Conservation (phyloP, 2,113 vertebrate species). For the Nycticryphes semicollaris region DNA sequence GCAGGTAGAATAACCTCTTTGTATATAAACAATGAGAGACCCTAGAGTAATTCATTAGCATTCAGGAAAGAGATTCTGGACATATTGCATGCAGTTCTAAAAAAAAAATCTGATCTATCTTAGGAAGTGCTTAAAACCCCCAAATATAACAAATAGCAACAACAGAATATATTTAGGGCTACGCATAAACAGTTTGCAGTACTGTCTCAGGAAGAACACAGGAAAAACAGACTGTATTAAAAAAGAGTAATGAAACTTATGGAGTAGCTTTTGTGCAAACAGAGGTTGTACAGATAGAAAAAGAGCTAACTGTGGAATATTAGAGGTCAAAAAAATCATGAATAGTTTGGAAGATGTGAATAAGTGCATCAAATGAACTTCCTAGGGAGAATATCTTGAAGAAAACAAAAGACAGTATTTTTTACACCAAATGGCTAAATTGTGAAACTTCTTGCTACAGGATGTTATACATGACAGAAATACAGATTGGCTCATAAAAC, state of each 20-base stretch:
- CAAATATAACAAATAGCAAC: background rate
- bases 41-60: background rate
- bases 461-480: background rate
- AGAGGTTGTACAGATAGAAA: background rate
- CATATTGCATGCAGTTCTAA: background rate
- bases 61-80: background rate
- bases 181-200: background rate
- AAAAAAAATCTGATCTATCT: background rate
- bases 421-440: background rate
- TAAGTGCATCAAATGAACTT: background rate
- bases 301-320: background rate
- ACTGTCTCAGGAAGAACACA: background rate
- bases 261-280: background rate
- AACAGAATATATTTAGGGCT: background rate
- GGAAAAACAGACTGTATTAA: background rate
- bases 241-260: background rate
- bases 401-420: background rate
- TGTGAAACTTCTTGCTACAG: background rate
- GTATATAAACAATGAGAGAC: background rate
- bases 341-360: background rate
- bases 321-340: background rate
- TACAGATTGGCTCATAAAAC: background rate
- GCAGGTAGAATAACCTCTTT: background rate
- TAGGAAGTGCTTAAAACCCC: fast-evolving
- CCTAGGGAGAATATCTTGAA: background rate